Percentiles rank a stretch among this genome's conserved stretches.
Conservation (phyloP, 2,113 vertebrate species). For the Charina bottae region DNA sequence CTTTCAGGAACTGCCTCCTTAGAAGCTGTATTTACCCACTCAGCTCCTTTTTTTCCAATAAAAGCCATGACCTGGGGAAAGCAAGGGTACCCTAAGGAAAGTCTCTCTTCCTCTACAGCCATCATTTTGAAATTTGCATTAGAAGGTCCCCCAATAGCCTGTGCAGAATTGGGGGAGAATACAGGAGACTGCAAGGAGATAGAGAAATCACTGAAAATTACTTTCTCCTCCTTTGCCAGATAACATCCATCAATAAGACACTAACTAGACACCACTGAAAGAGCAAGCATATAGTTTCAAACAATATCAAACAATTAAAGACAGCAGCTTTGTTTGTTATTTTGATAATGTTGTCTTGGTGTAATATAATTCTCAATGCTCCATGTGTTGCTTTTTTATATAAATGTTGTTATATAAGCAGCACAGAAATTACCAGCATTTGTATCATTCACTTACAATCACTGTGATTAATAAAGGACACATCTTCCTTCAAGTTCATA, state of each 20-base stretch:
- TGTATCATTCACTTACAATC: conserved; percentile 4
- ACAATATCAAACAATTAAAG: neutral
- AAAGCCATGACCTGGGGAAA: too few relatives aligned
- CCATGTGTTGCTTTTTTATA: conserved; percentile 26
- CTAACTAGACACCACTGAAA: neutral
- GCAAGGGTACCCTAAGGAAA: too few relatives aligned
- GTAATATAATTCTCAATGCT: conserved; percentile 21
- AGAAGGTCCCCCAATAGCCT: neutral
- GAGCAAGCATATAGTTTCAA: neutral
- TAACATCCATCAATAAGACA: neutral
- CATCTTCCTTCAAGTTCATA: conserved; percentile 18
- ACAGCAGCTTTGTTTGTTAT: conserved; percentile 18
- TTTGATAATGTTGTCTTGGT: conserved; percentile 19
- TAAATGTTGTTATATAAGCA: conserved; percentile 42
- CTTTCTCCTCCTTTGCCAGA: too few relatives aligned
- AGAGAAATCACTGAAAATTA: neutral
- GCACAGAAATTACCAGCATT: conserved; percentile 25
- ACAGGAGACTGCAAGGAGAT: neutral
- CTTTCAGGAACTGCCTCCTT: too few relatives aligned
- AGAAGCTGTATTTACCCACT: too few relatives aligned
- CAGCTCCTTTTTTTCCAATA: too few relatives aligned
- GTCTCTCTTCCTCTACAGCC: too few relatives aligned
- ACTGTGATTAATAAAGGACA: neutral
- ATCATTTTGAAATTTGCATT: neutral
- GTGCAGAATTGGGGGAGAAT: neutral